Evolutionary conservation across 2,888 invertebrate species (phyloP), one percentile per base, ranked within the genome.

Genomic region (Mycalesis mineus): DNA sequence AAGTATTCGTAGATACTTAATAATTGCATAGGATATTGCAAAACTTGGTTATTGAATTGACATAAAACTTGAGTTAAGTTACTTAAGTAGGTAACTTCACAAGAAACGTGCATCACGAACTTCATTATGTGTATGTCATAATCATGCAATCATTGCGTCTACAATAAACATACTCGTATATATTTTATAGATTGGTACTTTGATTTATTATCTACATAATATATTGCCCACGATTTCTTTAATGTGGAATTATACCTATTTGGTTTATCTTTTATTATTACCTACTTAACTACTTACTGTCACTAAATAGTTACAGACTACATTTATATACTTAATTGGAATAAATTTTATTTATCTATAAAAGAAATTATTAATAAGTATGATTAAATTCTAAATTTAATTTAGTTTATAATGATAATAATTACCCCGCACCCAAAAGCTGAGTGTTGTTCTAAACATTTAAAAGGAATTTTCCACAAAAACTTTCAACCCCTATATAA

Each of bases 71-170:
- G 17, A 44, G 39, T 57, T 45, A 45, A 29, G 1, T 8, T 45
- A 45, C 9, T 6, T 36, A 11, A 22, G 7, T 11, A 33, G 6
- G 52, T 53, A 42, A 9, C 22, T 37, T 11, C 42, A 41, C 44
- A 40, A 39, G 31, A 47, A 52, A 37, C 60, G 60, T 60, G 60
- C 22, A 55, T 55, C 60, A 60, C 60, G 60, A 60, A 29, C 15
- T 57, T 29, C 54, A 45, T 60, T 57, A 57, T 54, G 39, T 40
- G 52, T 60, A 57, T 57, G 45, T 41, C 53, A 54, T 22, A 57
- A 51, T 60, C 60, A 54, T 60, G 53, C 37, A 29, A 40, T 36
- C 49, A 39, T 48, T 49, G 15, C 37, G 8, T n/a, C 17, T 22
- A 22, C 17, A 22, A 14, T 33, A 42, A 22, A 11, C 11, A 36